Percentiles rank a stretch among this genome's conserved stretches.
These are phyloP conservation scores for Echinops telfairi DNA, from an alignment of 2,113 vertebrate species.

Conservation along the genomic window DNA sequence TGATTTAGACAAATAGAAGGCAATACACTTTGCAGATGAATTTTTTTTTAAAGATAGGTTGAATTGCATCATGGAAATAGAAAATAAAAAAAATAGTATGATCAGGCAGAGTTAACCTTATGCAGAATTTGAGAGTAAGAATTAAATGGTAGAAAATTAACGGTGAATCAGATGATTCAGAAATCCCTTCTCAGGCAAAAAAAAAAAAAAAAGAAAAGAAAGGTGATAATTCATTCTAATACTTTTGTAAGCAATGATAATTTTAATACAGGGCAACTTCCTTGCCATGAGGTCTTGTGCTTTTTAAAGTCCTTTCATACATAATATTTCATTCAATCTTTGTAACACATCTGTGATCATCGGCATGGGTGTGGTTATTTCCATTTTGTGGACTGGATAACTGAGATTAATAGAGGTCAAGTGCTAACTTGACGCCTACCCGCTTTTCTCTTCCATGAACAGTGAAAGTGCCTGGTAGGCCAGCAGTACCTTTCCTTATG, in stretches of 20 bases:
- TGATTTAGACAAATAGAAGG: conserved; percentile 40
- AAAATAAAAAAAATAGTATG: background rate
- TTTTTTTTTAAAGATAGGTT: background rate
- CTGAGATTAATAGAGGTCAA: background rate
- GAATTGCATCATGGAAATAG: background rate
- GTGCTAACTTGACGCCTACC: background rate
- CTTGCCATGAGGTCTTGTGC: background rate
- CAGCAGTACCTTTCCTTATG: conserved; percentile 8
- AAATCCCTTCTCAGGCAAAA: conserved; percentile 34
- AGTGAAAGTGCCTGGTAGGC: conserved; percentile 47
- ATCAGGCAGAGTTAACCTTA: background rate
- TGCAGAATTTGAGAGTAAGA: background rate
- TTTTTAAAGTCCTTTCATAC: background rate
- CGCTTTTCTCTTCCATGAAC: background rate
- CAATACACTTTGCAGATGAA: background rate
- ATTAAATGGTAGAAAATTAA: background rate
- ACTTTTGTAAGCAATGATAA: background rate
- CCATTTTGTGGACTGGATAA: background rate
- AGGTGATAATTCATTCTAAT: background rate
- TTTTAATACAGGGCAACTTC: background rate
- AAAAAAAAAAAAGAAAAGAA: background rate
- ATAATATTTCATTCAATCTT: background rate
- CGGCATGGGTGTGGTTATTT: background rate
- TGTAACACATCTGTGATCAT: background rate
- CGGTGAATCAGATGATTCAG: background rate